Evolutionary conservation across 1,140 invertebrate species (phyloP), one percentile per base, ranked within the genome.

Genomic region (Psix sp.): DNA sequence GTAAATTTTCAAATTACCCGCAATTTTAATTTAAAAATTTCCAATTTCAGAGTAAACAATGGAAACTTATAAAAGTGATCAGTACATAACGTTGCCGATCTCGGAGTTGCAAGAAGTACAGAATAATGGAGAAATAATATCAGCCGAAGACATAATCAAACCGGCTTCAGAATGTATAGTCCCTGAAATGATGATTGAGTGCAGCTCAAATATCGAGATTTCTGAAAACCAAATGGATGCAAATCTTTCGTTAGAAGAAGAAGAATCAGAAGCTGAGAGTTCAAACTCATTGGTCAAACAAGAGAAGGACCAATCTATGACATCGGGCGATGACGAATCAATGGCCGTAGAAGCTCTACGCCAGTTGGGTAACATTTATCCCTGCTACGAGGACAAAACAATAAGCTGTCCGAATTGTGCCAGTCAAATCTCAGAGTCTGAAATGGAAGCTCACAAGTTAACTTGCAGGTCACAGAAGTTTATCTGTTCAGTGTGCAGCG

Each of bases 291-390:
- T n/a, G n/a, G 80, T 83, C 16, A 86, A 86, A 36, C 46, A 83
- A 29, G 82, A 86, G 48, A 76, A 80, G 26, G 74, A 79, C 3
- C 79, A 79, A 20, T n/a, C n/a, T n/a, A 80, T 82, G 11, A 86
- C 80, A 1, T 86, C 85, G 0, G 84, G 82, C 0, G 85, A 87
- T 40, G 85, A 86, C 15, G 86, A 87, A 26, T 85, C 84, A 0
- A 86, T 88, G 85, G 88, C 88, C 20, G 86, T 89, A 0, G 88
- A 89, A 76, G 88, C 87, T 0, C 46, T 89, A 1, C 76, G 88
- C 6, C 87, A 88, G 51, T 62, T 89, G 0, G 87, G 88, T 3
- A 85, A 85, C n/a, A 87, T 86, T 81, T 88, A 85, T 59, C 81
- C 84, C 15, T 79, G 57, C 20, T 83, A 81, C 13, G 77, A 84